phyloP scores from a whole-genome alignment of 1,140 invertebrate species.

The Daktulosphaira vitifoliae region DNA sequence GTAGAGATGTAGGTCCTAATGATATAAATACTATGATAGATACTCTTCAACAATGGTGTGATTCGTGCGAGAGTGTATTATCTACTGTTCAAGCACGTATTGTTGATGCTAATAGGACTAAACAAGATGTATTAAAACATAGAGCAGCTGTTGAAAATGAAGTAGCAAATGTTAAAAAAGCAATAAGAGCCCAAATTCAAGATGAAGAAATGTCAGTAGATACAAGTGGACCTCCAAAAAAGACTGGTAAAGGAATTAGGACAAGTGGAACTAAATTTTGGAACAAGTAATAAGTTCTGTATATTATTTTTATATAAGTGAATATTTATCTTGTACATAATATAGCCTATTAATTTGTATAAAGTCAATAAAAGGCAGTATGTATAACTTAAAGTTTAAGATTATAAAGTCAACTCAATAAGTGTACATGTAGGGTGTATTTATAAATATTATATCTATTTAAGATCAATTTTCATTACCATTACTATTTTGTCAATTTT shows the following conservation, averaged over 20 bases:
- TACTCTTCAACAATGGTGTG: conserved; percentile 81
- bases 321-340: too few relatives aligned
- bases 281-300: conserved; percentile 29
- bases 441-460: too few relatives aligned
- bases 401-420: too few relatives aligned
- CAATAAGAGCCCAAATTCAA: conserved; percentile 62
- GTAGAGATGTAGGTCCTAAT: conserved; percentile 76
- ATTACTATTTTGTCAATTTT: too few relatives aligned
- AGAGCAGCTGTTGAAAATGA: conserved; percentile 78
- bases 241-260: neutral
- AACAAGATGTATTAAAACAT: conserved; percentile 67
- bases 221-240: conserved; percentile 14
- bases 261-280: conserved; percentile 3
- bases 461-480: too few relatives aligned
- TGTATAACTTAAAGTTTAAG: too few relatives aligned
- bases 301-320: too few relatives aligned
- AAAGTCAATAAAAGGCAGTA: too few relatives aligned
- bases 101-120: conserved; percentile 72
- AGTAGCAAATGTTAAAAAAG: conserved; percentile 73
- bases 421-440: too few relatives aligned
- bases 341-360: too few relatives aligned
- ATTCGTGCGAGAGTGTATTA: conserved; percentile 81
- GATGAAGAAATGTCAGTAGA: conserved; percentile 32
- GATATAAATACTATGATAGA: conserved; percentile 67
- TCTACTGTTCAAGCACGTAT: conserved; percentile 85